Conservation (phyloP, 2,113 vertebrate species). For the Ploceus nigricollis region DNA sequence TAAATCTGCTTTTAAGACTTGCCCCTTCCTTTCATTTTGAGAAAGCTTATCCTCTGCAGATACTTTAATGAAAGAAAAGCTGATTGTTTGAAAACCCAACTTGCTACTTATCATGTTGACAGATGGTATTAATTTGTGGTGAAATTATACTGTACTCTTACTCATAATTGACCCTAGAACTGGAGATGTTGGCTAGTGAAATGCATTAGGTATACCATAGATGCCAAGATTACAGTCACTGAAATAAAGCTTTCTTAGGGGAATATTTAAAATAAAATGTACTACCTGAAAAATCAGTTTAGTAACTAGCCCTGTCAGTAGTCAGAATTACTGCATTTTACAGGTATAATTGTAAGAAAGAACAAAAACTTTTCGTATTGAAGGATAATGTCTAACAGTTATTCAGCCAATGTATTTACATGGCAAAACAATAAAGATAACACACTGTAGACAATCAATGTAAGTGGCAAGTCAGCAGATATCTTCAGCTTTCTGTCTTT, state of each 20-base stretch:
- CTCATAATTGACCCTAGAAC: background rate
- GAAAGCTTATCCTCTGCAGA: background rate
- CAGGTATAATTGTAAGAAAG: background rate
- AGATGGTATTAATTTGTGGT: constrained; percentile 22
- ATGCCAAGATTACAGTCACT: background rate
- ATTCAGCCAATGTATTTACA: background rate
- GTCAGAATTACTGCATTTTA: background rate
- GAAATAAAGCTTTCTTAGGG: background rate
- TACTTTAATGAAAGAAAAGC: background rate
- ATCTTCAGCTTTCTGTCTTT: background rate
- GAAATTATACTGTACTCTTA: background rate
- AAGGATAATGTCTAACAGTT: background rate
- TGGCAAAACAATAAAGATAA: background rate
- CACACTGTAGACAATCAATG: too few relatives aligned
- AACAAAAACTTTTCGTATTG: background rate
- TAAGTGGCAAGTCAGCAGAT: background rate
- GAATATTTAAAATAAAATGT: background rate
- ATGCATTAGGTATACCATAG: background rate
- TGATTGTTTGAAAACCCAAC: background rate
- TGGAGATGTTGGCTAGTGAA: background rate
- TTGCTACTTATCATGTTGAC: background rate
- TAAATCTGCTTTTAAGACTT: background rate
- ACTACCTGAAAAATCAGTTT: background rate
- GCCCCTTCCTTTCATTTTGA: background rate
- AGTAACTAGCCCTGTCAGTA: background rate